Evolutionary conservation across 2,888 invertebrate genomes (phyloP), one percentile per base, ranked within the genome.

Genomic region (Chrysodeixis includens): DNA sequence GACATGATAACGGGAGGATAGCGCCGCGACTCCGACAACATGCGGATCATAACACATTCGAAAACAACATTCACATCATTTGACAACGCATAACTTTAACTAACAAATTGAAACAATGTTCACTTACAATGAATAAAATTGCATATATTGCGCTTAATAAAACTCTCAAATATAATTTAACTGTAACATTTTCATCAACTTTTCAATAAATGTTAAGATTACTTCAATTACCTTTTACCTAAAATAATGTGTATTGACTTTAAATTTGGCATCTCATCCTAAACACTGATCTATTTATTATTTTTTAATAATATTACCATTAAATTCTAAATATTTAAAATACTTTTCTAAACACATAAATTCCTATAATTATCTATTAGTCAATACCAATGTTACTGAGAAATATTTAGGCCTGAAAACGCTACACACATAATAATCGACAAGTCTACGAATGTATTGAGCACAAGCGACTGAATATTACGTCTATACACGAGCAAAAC

Each of bases 191-290:
- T 90, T 92, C 87, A 92, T 93, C 88, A 93, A 93, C 93, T 94
- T 93, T 93, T 94, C 86, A 93, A 93, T 94, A 93, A 93, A 93
- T 88, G 93, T 93, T 93, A 93, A 92, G 92, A 92, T 93, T 93
- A 93, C 88, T 88, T 93, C 93, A 93, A 91, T 94, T 94, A 94
- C 87, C 86, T 89, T 95, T 95, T 95, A 95, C 95, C 95, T 96
- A 95, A 95, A 94, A 93, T 95, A 95, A 95, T 92, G 92, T 84
- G 96, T 96, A 96, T 96, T 96, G 96, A 96, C 96, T 96, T 96
- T 95, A 93, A 94, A 96, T 96, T 96, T 96, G 96, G 96, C 96
- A 96, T 93, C 94, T 95, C 93, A 90, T 93, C 90, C 94, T 95
- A 95, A 93, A 95, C 94, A 94, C 93, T 92, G 94, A 94, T 92